Evolutionary conservation across 1,140 invertebrate species (phyloP).

Genomic region (Ridgeia piscesae): DNA sequence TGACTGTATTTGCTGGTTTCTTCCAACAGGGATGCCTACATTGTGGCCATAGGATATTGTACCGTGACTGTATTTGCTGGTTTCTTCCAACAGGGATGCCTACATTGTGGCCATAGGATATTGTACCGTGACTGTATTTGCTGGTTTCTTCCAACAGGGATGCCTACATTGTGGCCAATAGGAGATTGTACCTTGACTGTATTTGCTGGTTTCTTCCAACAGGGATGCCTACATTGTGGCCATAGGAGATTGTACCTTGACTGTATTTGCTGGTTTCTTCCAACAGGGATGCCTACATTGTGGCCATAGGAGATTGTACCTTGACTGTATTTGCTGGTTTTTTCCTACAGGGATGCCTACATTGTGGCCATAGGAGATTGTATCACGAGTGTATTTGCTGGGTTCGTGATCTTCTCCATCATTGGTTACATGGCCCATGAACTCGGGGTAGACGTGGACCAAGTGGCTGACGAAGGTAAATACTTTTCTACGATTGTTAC

Average conservation of each 20-base stretch:
- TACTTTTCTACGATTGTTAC: not conserved
- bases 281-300: slow-evolving; percentile 8
- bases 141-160: not conserved
- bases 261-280: not conserved
- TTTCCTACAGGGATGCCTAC: slow-evolving; percentile 16
- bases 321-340: not conserved
- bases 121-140: no score
- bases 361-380: slow-evolving; percentile 62
- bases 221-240: slow-evolving; percentile 14
- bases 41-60: no score
- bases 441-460: slow-evolving; percentile 21
- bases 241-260: slow-evolving; percentile 57
- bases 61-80: no score
- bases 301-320: slow-evolving; percentile 58
- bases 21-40: no score
- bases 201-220: not conserved
- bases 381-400: slow-evolving; percentile 68
- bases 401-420: slow-evolving; percentile 45
- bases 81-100: no score
- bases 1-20: no score
- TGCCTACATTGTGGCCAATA: slow-evolving; percentile 10
- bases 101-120: no score
- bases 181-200: slow-evolving; percentile 57
- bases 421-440: slow-evolving; percentile 44
- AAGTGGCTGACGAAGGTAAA: slow-evolving; percentile 21